These are phyloP conservation scores for Cenopis cana DNA, from an alignment of 2,888 invertebrate genomes.

Conservation along the genomic window DNA sequence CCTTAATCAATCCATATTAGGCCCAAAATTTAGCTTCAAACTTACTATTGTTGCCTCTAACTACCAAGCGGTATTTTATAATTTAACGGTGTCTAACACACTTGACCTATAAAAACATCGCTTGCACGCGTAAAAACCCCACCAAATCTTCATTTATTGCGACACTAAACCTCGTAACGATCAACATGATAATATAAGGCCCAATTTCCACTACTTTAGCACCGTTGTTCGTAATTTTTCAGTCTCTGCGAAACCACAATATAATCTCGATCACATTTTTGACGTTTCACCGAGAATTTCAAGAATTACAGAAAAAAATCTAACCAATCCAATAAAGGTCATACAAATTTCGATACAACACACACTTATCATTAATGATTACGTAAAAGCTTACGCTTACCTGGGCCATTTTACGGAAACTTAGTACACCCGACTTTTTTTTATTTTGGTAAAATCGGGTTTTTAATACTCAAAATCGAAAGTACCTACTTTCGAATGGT, in stretches of 20 bases:
- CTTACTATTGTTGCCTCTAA: not conserved
- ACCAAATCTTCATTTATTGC: not conserved
- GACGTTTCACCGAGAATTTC: not conserved
- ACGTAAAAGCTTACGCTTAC: too few species aligned
- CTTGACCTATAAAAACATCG: not conserved
- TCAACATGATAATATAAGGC: conserved; percentile 53
- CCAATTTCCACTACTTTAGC: conserved; percentile 52
- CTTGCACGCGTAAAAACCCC: conserved; percentile 2
- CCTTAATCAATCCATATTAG: conserved; percentile 2
- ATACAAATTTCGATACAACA: conserved; percentile 5
- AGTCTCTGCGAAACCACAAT: conserved; percentile 27
- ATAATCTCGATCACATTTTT: conserved; percentile 15
- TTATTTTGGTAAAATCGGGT: too few species aligned
- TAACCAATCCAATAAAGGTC: conserved; percentile 21
- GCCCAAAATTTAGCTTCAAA: not conserved
- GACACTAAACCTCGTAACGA: conserved; percentile 28
- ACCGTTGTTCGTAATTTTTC: conserved; percentile 49
- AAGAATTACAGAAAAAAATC: not conserved
- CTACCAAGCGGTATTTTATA: not conserved
- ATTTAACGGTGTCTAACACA: conserved; percentile 2
- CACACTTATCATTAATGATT: conserved; percentile 30
- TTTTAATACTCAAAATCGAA: too few species aligned
- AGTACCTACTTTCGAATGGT: too few species aligned
- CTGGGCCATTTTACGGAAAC: too few species aligned
- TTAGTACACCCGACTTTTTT: too few species aligned